Evolutionary conservation across 2,888 invertebrate genomes (phyloP), one percentile per base, ranked within the genome.

Genomic region (Drosophila paucipuncta): DNA sequence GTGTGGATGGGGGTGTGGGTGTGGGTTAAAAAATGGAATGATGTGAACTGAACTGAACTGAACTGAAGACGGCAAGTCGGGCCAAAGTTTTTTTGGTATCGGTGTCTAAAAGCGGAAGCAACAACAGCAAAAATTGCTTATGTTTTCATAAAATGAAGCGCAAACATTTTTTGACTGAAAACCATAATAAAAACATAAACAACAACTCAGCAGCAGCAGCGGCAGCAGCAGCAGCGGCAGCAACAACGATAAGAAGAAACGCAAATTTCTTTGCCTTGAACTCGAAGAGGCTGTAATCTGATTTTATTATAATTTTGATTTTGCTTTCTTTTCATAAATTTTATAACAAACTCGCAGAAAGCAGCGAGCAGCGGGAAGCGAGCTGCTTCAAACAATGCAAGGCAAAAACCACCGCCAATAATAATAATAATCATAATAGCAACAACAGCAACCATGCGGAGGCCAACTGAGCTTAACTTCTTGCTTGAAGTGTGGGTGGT

Each of bases 301-400:
- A 87, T 86, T 86, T 86, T 88, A 91, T 91, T 86, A 91, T 87
- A 89, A 90, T 87, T 91, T 87, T 87, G 91, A 86, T 87, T 87
- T 91, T 83, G 91, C 91, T 88, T 89, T 91, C 90, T 91, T 87
- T 91, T 87, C 87, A 87, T 91, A 87, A 91, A 87, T 91, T 91
- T 90, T 90, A 91, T 88, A 87, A 91, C 80, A 91, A 91, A 80
- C 89, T 73, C 83, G 57, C 69, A 50, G 63, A 52, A 31, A 41
- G 53, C 50, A 55, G 50, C 13, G 35, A 13, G 22, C 0, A 10
- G 18, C 47, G 41, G n/a, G 22, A 2, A 22, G 43, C 22, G 43
- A 43, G 43, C 43, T 16, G 39, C 63, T 58, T 54, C 43, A 49
- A 84, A 61, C 69, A 63, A 71, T 68, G 63, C 83, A 62, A 69